A percentile compares a stretch with the other conserved stretches of the same genome.
These are phyloP conservation scores for Perca schrenkii DNA, from an alignment of 2,113 vertebrate genomes.

Conservation along the genomic window DNA sequence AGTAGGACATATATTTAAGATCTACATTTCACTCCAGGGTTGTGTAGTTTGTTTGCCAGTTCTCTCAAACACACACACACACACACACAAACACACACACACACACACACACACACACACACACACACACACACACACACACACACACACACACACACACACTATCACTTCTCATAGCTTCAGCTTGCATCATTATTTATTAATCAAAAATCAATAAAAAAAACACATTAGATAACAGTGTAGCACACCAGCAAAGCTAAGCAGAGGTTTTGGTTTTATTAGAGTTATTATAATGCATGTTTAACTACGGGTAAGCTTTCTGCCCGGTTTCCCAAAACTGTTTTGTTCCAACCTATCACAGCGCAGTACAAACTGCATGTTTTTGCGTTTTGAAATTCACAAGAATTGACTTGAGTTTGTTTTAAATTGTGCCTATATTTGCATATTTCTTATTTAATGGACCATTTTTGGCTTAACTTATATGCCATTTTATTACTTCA, in stretches of 20 bases:
- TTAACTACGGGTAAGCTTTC: not conserved
- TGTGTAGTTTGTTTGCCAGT: constrained; percentile 2
- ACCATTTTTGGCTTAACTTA: not conserved
- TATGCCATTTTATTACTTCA: not conserved
- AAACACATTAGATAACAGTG: not conserved
- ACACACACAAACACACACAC: not conserved
- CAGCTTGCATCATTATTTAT: constrained; percentile 41
- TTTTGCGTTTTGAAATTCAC: not conserved
- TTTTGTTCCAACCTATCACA: not conserved
- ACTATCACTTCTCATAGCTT: not conserved
- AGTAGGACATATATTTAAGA: constrained; percentile 21
- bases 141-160: not conserved
- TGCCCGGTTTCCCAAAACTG: not conserved
- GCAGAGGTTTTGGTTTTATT: constrained; percentile 10
- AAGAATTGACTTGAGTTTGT: not conserved
- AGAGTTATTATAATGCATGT: constrained; percentile 13
- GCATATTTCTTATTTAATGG: constrained; percentile 16
- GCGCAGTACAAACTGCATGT: constrained; percentile 12
- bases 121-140: not conserved
- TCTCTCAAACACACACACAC: not conserved
- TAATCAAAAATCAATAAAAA: constrained; percentile 17
- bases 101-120: not conserved
- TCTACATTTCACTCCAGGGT: constrained; percentile 1
- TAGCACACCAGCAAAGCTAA: not conserved
- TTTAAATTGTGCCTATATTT: not conserved